Percentiles rank a stretch among this genome's conserved stretches.
Conservation (phyloP, 2,888 invertebrate species). For the Parnassius orleans region DNA sequence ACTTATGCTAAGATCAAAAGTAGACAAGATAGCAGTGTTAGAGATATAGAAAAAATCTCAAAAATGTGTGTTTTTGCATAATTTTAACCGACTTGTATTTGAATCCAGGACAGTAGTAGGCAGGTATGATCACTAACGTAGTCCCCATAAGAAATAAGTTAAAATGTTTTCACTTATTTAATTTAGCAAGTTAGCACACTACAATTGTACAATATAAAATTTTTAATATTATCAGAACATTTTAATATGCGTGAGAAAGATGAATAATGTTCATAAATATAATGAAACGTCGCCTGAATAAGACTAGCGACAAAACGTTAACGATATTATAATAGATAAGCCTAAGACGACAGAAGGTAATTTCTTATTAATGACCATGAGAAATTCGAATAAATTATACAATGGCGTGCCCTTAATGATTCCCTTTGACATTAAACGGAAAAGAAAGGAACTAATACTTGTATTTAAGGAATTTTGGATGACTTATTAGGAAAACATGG, state of each 20-base stretch:
- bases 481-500: slow-evolving; percentile 4
- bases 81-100: no score
- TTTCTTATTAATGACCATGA: slow-evolving; percentile 25
- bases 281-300: slow-evolving; percentile 3
- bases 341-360: slow-evolving; percentile 20
- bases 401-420: slow-evolving; percentile 24
- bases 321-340: slow-evolving; percentile 24
- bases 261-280: not conserved
- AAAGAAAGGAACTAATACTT: slow-evolving; percentile 5
- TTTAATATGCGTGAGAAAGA: not conserved
- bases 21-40: no score
- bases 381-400: slow-evolving; percentile 25
- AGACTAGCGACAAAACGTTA: slow-evolving; percentile 10
- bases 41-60: no score
- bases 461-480: slow-evolving; percentile 17
- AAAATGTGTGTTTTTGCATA: no score
- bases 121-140: no score
- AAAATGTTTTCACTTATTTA: no score
- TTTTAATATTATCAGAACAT: no score
- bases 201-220: no score
- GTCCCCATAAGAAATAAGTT: no score
- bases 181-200: no score
- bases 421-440: slow-evolving; percentile 14
- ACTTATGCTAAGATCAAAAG: no score
- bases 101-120: no score